Evolutionary conservation across 2,888 invertebrate genomes (phyloP), one percentile per base, ranked within the genome.

Genomic region (Trimorus sp.): DNA sequence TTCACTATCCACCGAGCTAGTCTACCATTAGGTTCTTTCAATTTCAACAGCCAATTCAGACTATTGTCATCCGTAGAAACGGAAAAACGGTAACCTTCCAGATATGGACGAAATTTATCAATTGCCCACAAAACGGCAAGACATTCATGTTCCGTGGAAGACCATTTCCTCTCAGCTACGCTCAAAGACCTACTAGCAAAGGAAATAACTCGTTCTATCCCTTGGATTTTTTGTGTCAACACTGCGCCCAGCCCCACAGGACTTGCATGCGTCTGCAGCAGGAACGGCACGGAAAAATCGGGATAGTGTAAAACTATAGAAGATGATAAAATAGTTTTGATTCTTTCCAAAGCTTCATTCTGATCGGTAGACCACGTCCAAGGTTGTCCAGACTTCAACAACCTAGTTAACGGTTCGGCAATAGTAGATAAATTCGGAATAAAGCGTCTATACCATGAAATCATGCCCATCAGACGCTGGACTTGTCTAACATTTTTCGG

Each of bases 1-100:
- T 71, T n/a, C 0, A 71, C 54, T 7, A 62, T 62, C 78, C 71
- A 78, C 7, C 53, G 71, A 5, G 71, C 71, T 9, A 78, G 40
- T n/a, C 65, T 11, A 4, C 40, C 40, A 40, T 11, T 40, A 0
- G 7, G 62, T 36, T 62, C 45, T 14, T 45, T 56, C 8, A 56
- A 14, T 15, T 54, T 56, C 0, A 16, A 15, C 14, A 68, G 14
- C 45, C 56, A 45, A 4, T 56, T 42, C 4, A 68, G 6, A 45
- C 68, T 68, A 9, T 7, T 45, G 8, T 16, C 26, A 36, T 59
- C 69, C 3, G 69, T 59, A 7, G 38, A 38, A 8, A 59, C 38
- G 9, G 0, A 38, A n/a, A 70, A 70, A 5, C 0, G 1, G 5
- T 8, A 4, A 7, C 58, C 49, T 26, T 58, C 56, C 8, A 70